These are phyloP conservation scores for Chrysina gloriosa DNA, from an alignment of 2,888 invertebrate genomes.

Conservation along the genomic window DNA sequence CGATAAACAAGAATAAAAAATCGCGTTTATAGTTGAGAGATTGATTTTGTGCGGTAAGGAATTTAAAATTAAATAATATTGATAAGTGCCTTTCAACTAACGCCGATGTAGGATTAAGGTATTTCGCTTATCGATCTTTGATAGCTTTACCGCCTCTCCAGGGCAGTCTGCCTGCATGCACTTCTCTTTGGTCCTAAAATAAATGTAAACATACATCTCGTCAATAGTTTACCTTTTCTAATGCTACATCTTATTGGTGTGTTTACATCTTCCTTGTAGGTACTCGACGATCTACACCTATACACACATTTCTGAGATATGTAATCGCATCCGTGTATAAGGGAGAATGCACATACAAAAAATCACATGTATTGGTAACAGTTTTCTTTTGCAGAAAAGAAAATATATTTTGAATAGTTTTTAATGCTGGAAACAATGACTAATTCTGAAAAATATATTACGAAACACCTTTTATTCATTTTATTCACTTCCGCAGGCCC, in stretches of 20 bases:
- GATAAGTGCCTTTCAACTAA: slow-evolving; percentile 32
- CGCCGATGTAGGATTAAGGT: slow-evolving; percentile 39
- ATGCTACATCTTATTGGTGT: slow-evolving; percentile 6
- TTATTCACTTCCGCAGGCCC: too few species aligned
- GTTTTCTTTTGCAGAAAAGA: too few species aligned
- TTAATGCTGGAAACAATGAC: too few species aligned
- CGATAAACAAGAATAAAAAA: slow-evolving; percentile 38
- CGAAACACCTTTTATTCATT: too few species aligned
- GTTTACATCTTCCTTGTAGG: neutral
- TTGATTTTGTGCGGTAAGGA: slow-evolving; percentile 33
- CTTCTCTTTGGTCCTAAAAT: neutral
- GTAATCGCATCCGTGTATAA: too few species aligned
- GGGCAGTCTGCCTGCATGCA: neutral
- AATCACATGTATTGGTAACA: too few species aligned
- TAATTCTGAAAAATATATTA: too few species aligned
- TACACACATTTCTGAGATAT: neutral
- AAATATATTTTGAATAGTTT: too few species aligned
- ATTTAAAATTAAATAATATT: slow-evolving; percentile 28
- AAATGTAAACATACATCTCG: neutral
- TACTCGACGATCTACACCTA: neutral
- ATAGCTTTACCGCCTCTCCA: slow-evolving; percentile 28
- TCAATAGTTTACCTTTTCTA: slow-evolving; percentile 13
- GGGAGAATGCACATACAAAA: too few species aligned
- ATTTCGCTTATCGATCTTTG: slow-evolving; percentile 40
- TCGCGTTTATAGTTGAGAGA: slow-evolving; percentile 18